Evolutionary conservation across 2,797 vertebrate species (phyloP).

Genomic region (Lutjanus campechanus): DNA sequence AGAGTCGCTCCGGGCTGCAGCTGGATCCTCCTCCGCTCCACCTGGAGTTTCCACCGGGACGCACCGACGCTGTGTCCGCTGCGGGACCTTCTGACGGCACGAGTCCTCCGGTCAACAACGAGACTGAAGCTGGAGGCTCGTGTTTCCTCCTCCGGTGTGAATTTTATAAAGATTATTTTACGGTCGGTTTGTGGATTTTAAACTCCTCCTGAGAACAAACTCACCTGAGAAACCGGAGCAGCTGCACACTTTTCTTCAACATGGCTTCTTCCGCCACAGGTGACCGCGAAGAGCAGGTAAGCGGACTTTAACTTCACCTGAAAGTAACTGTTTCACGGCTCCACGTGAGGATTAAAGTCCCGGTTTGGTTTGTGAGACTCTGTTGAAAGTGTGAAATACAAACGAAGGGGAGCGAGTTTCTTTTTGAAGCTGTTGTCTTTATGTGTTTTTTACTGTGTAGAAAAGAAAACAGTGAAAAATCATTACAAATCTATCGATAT

Average conservation of each 20-base stretch:
- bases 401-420: neutral
- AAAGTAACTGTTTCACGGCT: neutral
- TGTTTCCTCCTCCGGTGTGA: neutral
- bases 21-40: conserved; percentile 30
- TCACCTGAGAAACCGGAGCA: conserved; percentile 19
- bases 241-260: conserved; percentile 55
- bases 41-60: conserved; percentile 54
- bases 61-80: neutral
- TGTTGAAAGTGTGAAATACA: neutral
- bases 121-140: neutral
- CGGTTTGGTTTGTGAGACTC: neutral
- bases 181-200: neutral
- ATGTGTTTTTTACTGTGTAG: neutral
- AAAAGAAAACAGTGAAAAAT: neutral
- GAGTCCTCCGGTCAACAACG: neutral
- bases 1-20: conserved; percentile 14
- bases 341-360: fast-evolving
- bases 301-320: neutral
- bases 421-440: neutral
- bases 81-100: no score
- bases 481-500: no score
- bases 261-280: conserved; percentile 81
- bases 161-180: fast-evolving
- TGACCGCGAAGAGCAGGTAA: conserved; percentile 77
- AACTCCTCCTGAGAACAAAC: conserved; percentile 40